Percentiles rank a stretch among this genome's conserved stretches.
Conservation (phyloP, 2,888 invertebrate genomes). For the Aricia artaxerxes region DNA sequence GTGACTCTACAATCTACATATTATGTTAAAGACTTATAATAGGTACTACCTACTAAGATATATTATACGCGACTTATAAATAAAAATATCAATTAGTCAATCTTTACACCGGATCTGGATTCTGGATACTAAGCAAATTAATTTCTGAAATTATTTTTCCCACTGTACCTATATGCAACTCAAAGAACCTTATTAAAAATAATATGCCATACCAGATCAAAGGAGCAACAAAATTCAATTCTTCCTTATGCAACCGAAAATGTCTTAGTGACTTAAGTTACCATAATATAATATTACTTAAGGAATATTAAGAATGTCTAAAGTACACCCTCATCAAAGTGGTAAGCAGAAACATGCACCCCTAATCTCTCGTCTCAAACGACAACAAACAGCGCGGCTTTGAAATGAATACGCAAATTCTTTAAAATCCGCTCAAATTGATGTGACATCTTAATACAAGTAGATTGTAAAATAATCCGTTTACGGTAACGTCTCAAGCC, state of each 20-base stretch:
- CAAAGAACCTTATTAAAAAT: background rate
- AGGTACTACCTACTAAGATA: no score
- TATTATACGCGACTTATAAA: no score
- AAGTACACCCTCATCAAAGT: background rate
- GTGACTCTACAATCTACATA: background rate
- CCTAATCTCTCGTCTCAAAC: constrained; percentile 1
- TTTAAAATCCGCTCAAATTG: constrained; percentile 26
- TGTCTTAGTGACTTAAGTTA: background rate
- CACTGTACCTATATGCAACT: no score
- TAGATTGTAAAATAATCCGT: constrained; percentile 74
- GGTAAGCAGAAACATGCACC: background rate
- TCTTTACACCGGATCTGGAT: no score
- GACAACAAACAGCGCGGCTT: background rate
- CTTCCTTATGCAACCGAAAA: background rate
- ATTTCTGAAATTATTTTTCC: no score
- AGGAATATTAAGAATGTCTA: background rate
- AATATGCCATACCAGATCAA: background rate
- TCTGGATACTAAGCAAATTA: no score
- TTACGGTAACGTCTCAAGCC: constrained; percentile 68
- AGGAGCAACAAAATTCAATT: background rate
- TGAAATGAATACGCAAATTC: constrained; percentile 21
- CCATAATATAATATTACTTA: background rate
- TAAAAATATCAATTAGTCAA: no score
- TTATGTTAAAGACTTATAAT: no score
- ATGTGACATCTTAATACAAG: constrained; percentile 40